Base-by-base conservation (phyloP, 2,113 vertebrate species). In the Telmatochromis brachygnathus region DNA sequence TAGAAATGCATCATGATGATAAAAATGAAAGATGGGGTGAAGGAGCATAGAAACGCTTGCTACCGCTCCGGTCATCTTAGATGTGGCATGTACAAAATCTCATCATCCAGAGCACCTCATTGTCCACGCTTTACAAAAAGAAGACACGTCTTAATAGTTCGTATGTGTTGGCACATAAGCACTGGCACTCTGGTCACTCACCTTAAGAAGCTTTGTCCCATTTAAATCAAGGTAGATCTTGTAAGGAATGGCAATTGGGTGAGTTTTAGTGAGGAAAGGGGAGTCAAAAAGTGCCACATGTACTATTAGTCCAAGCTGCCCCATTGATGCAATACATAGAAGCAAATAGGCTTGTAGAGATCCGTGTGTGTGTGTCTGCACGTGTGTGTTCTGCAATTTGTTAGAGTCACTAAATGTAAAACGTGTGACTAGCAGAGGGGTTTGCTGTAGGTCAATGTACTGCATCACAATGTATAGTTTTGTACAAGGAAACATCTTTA, bases 301-400 rank as follows among this genome's bases (percentile, higher is more conserved):
- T 81, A 49, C 75, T 82, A 23, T 17, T 28, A 81, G 90, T 93
- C 84, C 89, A 88, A 95, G 94, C 94, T 95, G 94, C 92, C 91
- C 39, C 65, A 5, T 83, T 82, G 88, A 87, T 91, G 89, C 87
- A 83, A 88, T 85, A 82, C 77, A 86, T 55, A 26, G 6, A 87
- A 89, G 88, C 75, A 91, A 85, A 83, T 3, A 81, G 19, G 87
- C 90, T 58, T 79, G 53, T 35, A 80, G 80, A 81, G 30, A 81
- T 81, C 26, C 0, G 9, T 9, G 23, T 82, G 39, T 39, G 70
- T 35, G 58, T 92, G 62, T 82, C 37, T 86, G 53, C 87, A 28
- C 54, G 12, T 73, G 77, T 56, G 26, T 82, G 26, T 80, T 65
- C 42, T 77, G 82, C 62, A 77, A 54, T 68, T 51, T 82, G 42